A percentile compares a stretch with the other conserved stretches of the same genome.
Conservation (phyloP, 2,113 vertebrate genomes). For the Phodopus roborovskii region DNA sequence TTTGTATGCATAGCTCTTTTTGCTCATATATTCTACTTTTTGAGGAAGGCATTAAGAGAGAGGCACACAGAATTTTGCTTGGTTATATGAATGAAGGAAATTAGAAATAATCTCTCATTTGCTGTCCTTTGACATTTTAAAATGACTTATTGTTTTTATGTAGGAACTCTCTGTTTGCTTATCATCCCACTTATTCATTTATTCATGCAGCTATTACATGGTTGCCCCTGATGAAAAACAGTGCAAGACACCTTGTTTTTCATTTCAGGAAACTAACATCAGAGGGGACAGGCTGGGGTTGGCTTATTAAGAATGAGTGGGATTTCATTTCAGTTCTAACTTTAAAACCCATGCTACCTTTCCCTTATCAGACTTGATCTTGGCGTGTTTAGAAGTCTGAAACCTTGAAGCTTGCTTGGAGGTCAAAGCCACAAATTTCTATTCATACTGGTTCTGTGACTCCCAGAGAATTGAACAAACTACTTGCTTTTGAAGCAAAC, state of each 20-base stretch:
- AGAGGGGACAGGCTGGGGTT: not conserved
- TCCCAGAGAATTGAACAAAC: not conserved
- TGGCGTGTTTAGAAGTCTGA: not conserved
- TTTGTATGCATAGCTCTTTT: not conserved
- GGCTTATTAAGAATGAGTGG: not conserved
- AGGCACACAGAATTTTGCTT: not conserved
- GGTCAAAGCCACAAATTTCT: not conserved
- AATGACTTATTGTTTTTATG: not conserved
- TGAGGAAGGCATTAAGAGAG: not conserved
- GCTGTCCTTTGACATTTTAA: constrained; percentile 1
- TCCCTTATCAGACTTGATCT: not conserved
- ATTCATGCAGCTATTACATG: not conserved
- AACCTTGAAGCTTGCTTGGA: not conserved
- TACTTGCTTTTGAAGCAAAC: not conserved
- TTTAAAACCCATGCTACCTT: not conserved
- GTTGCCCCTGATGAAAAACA: not conserved
- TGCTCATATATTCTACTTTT: not conserved
- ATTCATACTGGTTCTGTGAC: not conserved
- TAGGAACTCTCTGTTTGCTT: not conserved
- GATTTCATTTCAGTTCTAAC: not conserved
- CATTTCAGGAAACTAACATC: not conserved
- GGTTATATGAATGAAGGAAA: not conserved
- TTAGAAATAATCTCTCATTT: constrained; percentile 6
- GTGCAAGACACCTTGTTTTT: not conserved
- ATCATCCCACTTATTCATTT: not conserved